phyloP scores from a whole-genome alignment of 2,888 invertebrate species.

The Tenthredo notha region DNA sequence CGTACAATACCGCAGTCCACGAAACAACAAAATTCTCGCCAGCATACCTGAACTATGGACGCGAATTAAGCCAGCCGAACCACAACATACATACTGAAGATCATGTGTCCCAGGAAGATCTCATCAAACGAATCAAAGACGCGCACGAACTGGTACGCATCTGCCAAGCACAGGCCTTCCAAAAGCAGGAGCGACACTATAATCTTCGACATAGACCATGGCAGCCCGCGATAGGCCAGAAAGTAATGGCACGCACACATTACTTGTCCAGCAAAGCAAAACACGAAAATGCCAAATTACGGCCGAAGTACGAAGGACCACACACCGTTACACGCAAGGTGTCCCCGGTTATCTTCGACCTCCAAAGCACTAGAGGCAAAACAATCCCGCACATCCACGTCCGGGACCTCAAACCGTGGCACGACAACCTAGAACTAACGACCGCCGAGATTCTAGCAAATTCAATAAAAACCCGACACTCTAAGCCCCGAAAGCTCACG shows the following conservation, averaged over 20 bases:
- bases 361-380: background rate
- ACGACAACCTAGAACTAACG: too few species aligned
- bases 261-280: background rate
- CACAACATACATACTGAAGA: too few species aligned
- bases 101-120: background rate
- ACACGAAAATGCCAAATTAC: slow-evolving; percentile 35
- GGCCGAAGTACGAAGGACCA: slow-evolving; percentile 42
- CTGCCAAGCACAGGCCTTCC: slow-evolving; percentile 24
- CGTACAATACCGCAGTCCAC: slow-evolving; percentile 60
- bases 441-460: too few species aligned
- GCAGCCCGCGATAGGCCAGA: background rate
- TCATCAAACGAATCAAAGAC: background rate
- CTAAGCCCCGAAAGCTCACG: too few species aligned
- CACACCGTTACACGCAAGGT: background rate
- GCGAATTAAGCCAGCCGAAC: slow-evolving; percentile 46
- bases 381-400: background rate
- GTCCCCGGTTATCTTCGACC: background rate
- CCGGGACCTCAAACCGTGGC: background rate
- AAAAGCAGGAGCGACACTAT: slow-evolving; percentile 25
- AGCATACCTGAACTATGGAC: slow-evolving; percentile 60
- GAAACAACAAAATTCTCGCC: slow-evolving; percentile 62
- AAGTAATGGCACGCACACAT: background rate
- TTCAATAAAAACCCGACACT: too few species aligned
- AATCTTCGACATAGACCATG: slow-evolving; percentile 18
- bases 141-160: background rate